A percentile compares a stretch with the other conserved stretches of the same genome.
Evolutionary conservation across 1,140 invertebrate genomes (phyloP).

Genomic region (Ylistrum balloti): DNA sequence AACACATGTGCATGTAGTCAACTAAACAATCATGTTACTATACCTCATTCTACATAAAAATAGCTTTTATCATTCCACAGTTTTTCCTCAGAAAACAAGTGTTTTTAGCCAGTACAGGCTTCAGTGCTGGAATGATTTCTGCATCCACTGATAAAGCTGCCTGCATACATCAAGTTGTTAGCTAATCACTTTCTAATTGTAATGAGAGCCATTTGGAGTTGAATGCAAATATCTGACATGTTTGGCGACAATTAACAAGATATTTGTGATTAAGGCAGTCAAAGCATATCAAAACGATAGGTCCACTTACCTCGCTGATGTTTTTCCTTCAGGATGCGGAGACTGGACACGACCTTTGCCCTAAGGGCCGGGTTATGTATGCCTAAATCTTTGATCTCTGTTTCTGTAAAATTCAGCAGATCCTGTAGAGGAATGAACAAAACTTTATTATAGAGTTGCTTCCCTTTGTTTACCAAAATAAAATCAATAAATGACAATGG

Average conservation of each 20-base stretch:
- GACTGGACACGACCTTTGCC: slow-evolving; percentile 86
- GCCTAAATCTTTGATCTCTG: slow-evolving; percentile 86
- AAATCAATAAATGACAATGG: slow-evolving; percentile 20
- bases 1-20: slow-evolving; percentile 31
- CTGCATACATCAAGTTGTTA: not conserved
- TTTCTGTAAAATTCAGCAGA: slow-evolving; percentile 85
- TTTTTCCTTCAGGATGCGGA: slow-evolving; percentile 86
- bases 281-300: not conserved
- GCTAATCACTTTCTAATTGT: not conserved
- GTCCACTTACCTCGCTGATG: slow-evolving; percentile 79
- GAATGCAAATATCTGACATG: not conserved
- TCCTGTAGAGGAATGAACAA: slow-evolving; percentile 80
- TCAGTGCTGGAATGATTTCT: not conserved
- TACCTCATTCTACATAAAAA: not conserved
- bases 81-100: not conserved
- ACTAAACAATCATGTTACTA: not conserved
- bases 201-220: not conserved
- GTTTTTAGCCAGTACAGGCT: not conserved
- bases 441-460: not conserved
- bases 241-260: not conserved
- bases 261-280: not conserved
- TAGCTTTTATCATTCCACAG: not conserved
- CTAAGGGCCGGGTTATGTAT: slow-evolving; percentile 86
- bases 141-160: not conserved
- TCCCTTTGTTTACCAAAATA: not conserved